Evolutionary conservation across 2,888 invertebrate species (phyloP).

Genomic region (Euspilapteryx auroguttella): DNA sequence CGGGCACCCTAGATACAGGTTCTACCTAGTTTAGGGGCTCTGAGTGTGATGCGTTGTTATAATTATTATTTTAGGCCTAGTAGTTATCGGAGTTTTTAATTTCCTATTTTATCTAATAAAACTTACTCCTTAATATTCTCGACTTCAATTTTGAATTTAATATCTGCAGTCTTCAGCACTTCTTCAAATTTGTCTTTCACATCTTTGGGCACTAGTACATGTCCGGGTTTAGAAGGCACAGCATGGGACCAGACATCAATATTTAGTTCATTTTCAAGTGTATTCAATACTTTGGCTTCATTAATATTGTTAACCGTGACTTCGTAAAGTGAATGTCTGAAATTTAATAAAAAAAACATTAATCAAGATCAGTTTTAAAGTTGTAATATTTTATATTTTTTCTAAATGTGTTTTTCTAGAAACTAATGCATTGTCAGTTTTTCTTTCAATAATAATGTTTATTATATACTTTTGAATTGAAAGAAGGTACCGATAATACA

Average conservation of each 20-base stretch:
- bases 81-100: not conserved
- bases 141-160: slow-evolving; percentile 16
- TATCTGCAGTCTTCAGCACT: slow-evolving; percentile 13
- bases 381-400: no score
- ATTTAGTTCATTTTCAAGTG: slow-evolving; percentile 14
- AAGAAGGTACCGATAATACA: no score
- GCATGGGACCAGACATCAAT: slow-evolving; percentile 25
- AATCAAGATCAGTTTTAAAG: no score
- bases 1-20: no score
- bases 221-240: slow-evolving; percentile 15
- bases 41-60: no score
- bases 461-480: no score
- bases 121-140: slow-evolving; percentile 35
- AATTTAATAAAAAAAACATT: slow-evolving; percentile 9
- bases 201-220: slow-evolving; percentile 19
- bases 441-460: no score
- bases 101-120: no score
- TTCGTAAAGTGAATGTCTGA: slow-evolving; percentile 23
- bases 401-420: no score
- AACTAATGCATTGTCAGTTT: no score
- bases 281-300: slow-evolving; percentile 17
- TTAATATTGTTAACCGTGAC: slow-evolving; percentile 15
- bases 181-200: slow-evolving; percentile 15
- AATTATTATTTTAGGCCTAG: no score
- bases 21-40: no score